These are phyloP conservation scores for Gymnosoma rotundatum DNA, from an alignment of 2,888 invertebrate species.

Conservation along the genomic window DNA sequence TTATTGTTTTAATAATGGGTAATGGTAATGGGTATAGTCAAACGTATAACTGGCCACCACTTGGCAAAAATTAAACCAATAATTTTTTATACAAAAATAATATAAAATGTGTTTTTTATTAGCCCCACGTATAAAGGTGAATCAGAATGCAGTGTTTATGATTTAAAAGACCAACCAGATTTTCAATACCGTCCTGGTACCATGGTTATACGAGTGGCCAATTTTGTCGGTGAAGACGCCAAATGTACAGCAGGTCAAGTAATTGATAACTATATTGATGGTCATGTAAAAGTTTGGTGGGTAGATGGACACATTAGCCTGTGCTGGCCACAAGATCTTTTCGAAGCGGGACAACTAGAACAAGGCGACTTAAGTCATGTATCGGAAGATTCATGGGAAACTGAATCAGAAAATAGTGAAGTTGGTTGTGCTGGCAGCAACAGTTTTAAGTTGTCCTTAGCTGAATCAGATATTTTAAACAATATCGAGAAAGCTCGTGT, in stretches of 20 bases:
- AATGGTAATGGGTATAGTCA: too few relatives aligned
- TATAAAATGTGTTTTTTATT: conserved; percentile 58
- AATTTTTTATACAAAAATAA: too few relatives aligned
- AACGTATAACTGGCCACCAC: too few relatives aligned
- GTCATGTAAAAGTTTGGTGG: conserved; percentile 95
- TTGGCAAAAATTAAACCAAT: too few relatives aligned
- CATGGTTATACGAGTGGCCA: conserved; percentile 92
- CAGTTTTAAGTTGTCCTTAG: conserved; percentile 77
- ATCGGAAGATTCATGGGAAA: conserved; percentile 92
- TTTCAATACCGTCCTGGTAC: conserved; percentile 96
- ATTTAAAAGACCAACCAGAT: conserved; percentile 96
- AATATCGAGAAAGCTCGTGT: conserved; percentile 90
- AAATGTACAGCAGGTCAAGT: conserved; percentile 94
- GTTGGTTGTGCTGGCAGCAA: conserved; percentile 76
- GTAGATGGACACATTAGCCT: conserved; percentile 91
- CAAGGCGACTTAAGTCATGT: conserved; percentile 87
- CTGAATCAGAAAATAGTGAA: conserved; percentile 86
- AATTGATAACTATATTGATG: conserved; percentile 93
- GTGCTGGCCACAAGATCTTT: conserved; percentile 96
- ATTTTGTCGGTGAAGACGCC: conserved; percentile 88
- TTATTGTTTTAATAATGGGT: too few relatives aligned
- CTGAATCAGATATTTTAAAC: conserved; percentile 87
- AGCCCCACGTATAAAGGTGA: conserved; percentile 88
- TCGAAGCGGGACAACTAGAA: conserved; percentile 90
- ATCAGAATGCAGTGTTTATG: conserved; percentile 96